Evolutionary conservation across 2,888 invertebrate genomes (phyloP).

Genomic region (Lepetodrilus schrolli): DNA sequence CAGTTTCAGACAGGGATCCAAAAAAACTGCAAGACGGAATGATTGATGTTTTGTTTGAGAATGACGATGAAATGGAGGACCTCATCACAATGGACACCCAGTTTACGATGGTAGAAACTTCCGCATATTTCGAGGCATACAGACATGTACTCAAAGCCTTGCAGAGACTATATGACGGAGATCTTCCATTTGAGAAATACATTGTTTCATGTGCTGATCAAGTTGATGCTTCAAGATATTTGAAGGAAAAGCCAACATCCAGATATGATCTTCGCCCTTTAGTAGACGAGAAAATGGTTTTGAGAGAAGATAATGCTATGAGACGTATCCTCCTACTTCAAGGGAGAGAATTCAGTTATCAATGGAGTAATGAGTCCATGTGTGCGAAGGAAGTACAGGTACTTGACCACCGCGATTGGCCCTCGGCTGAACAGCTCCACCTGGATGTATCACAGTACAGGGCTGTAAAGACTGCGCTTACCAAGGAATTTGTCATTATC

Average conservation of each 20-base stretch:
- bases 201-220: constrained; percentile 46
- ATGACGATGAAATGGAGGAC: background rate
- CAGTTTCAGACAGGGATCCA: constrained; percentile 72
- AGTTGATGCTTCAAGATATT: constrained; percentile 49
- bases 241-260: constrained; percentile 28
- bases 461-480: constrained; percentile 65
- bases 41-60: constrained; percentile 49
- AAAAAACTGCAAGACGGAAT: constrained; percentile 48
- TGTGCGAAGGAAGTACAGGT: constrained; percentile 29
- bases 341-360: constrained; percentile 27
- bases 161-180: constrained; percentile 77
- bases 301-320: constrained; percentile 37
- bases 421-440: constrained; percentile 48
- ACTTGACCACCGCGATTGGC: constrained; percentile 46
- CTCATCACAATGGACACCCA: constrained; percentile 15
- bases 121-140: constrained; percentile 88
- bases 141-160: constrained; percentile 84
- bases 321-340: constrained; percentile 34
- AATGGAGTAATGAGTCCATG: constrained; percentile 31
- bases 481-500: constrained; percentile 67
- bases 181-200: constrained; percentile 53
- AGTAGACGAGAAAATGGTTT: constrained; percentile 42
- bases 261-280: constrained; percentile 52
- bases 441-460: constrained; percentile 65
- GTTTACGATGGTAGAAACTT: constrained; percentile 83